phyloP scores from a whole-genome alignment of 1,140 invertebrate genomes.

The Caligus rogercresseyi region DNA sequence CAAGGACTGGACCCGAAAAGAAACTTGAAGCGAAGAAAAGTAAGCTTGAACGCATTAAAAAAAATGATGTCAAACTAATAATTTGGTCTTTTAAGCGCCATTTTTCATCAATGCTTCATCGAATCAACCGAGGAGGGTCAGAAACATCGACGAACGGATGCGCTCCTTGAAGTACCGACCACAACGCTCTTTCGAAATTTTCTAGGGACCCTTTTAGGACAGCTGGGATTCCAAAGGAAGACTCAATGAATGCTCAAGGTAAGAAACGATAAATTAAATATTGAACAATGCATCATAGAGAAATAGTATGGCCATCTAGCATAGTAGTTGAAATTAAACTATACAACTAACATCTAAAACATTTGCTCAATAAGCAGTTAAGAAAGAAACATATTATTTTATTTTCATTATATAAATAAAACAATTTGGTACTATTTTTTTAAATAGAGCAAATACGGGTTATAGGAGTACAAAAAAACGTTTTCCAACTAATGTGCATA shows the following conservation, averaged over 20 bases:
- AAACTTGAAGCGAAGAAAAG: neutral
- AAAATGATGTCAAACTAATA: neutral
- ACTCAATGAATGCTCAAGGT: neutral
- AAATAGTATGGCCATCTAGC: too few relatives aligned
- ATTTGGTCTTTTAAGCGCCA: neutral
- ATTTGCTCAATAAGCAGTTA: too few relatives aligned
- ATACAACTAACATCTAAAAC: too few relatives aligned
- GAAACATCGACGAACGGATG: neutral
- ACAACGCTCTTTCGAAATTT: neutral
- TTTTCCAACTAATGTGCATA: too few relatives aligned
- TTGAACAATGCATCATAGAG: too few relatives aligned
- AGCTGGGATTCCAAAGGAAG: neutral
- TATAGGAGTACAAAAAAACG: too few relatives aligned
- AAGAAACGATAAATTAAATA: neutral
- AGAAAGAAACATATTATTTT: too few relatives aligned
- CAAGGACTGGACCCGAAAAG: neutral
- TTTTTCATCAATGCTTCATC: neutral
- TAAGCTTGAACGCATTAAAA: neutral
- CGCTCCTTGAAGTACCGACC: neutral
- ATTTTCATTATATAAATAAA: too few relatives aligned
- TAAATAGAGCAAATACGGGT: too few relatives aligned
- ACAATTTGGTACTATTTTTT: too few relatives aligned
- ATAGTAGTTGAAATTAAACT: too few relatives aligned
- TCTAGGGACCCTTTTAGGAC: neutral
- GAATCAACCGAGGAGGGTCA: neutral